Evolutionary conservation across 2,797 vertebrate species (phyloP).

Genomic region (Phrynocephalus guinanensis): DNA sequence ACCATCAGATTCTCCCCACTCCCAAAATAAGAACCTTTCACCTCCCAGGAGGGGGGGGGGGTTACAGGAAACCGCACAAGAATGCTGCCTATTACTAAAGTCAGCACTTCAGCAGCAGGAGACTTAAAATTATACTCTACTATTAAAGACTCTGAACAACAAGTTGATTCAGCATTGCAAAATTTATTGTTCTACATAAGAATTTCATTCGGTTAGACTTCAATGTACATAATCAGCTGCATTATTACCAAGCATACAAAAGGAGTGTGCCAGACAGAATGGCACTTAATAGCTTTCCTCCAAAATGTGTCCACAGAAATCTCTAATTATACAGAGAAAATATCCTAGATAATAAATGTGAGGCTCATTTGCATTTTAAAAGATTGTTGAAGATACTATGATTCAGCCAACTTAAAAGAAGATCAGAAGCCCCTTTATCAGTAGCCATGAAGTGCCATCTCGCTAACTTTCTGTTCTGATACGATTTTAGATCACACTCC

Average conservation of each 20-base stretch:
- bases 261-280: constrained; percentile 25
- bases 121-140: constrained; percentile 20
- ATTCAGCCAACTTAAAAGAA: constrained; percentile 25
- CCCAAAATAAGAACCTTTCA: constrained; percentile 34
- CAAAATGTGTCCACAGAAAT: constrained; percentile 3
- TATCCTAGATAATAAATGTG: background rate
- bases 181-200: background rate
- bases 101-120: constrained; percentile 1
- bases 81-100: constrained; percentile 12
- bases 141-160: constrained; percentile 24
- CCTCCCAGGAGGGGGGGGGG: constrained; percentile 14
- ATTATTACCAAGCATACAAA: constrained; percentile 43
- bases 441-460: background rate
- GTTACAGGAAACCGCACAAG: constrained; percentile 25
- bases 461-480: background rate
- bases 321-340: background rate
- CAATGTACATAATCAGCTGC: constrained; percentile 33
- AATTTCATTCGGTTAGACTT: constrained; percentile 6
- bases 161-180: constrained; percentile 28
- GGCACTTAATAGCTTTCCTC: background rate
- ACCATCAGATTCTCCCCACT: background rate
- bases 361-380: constrained; percentile 8
- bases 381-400: background rate
- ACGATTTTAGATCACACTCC: constrained; percentile 37
- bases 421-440: background rate